These are phyloP conservation scores for Siderastrea siderea DNA, from an alignment of 92 coral and sea anemone genomes.

Conservation along the genomic window DNA sequence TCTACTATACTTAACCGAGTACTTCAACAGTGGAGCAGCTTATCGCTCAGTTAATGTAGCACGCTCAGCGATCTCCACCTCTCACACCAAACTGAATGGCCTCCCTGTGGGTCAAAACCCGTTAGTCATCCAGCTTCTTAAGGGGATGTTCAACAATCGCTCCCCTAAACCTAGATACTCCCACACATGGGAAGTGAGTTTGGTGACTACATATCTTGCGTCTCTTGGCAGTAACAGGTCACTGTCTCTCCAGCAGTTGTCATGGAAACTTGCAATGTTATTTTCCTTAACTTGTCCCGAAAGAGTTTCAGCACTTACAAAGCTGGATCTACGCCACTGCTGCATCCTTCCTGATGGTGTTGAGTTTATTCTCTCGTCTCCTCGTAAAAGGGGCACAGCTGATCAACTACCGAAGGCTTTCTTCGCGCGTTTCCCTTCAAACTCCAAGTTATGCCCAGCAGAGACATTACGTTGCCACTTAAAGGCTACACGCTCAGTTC, in stretches of 20 bases:
- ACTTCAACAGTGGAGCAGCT: slow-evolving; percentile 31
- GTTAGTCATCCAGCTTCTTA: not conserved
- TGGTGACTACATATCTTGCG: no score
- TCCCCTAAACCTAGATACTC: slow-evolving; percentile 6
- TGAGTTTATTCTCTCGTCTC: slow-evolving; percentile 14
- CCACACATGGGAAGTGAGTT: not conserved
- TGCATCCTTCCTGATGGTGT: slow-evolving; percentile 32
- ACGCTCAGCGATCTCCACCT: slow-evolving; percentile 34
- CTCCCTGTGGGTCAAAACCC: slow-evolving; percentile 2
- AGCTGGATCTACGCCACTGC: not conserved
- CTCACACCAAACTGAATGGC: slow-evolving; percentile 39
- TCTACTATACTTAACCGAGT: slow-evolving; percentile 11
- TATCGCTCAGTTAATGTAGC: slow-evolving; percentile 37
- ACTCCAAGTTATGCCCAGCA: slow-evolving; percentile 16
- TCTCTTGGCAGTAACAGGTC: no score
- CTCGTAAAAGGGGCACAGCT: slow-evolving; percentile 11
- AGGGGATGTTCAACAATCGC: not conserved
- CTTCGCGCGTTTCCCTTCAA: slow-evolving; percentile 3
- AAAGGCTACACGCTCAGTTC: slow-evolving; percentile 14
- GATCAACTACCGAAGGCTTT: slow-evolving; percentile 15
- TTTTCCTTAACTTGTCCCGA: no score
- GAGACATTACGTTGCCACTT: not conserved
- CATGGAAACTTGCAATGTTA: no score
- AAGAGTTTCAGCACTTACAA: not conserved
- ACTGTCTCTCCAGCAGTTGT: no score